Conservation (phyloP, 92 coral and sea anemone species). For the Palythoa caribaeorum region DNA sequence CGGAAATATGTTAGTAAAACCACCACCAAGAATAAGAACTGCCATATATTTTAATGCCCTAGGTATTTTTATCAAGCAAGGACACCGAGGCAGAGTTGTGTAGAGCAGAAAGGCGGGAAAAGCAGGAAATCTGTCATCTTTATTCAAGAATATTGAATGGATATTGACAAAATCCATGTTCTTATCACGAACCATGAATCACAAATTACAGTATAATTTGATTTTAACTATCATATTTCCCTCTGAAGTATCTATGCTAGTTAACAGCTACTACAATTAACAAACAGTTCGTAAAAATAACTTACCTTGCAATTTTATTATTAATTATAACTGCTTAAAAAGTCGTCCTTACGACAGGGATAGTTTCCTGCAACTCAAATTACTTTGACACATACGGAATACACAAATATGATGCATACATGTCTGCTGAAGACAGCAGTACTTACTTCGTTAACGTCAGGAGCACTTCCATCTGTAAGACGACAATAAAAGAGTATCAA, state of each 20-base stretch:
- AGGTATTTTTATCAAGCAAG: background rate
- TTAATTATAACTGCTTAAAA: too few relatives aligned
- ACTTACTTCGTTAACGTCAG: conserved; percentile 21
- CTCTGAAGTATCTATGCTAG: background rate
- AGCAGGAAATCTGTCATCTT: background rate
- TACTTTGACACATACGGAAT: background rate
- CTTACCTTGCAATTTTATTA: background rate
- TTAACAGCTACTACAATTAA: background rate
- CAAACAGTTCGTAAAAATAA: background rate
- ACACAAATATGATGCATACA: background rate
- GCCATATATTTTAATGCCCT: background rate
- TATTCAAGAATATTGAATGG: background rate
- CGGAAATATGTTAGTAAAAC: conserved; percentile 29
- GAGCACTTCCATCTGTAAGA: conserved; percentile 12
- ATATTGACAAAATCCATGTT: background rate
- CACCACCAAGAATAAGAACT: background rate
- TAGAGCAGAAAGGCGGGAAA: background rate
- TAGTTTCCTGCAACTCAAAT: background rate
- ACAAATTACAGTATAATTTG: background rate
- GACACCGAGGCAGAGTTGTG: background rate
- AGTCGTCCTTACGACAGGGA: background rate
- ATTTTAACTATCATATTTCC: background rate
- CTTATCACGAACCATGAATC: background rate
- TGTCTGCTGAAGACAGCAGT: background rate
- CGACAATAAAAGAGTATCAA: background rate